Evolutionary conservation across 2,113 vertebrate species (phyloP).

Genomic region (Petrocephalus microphthalmus): DNA sequence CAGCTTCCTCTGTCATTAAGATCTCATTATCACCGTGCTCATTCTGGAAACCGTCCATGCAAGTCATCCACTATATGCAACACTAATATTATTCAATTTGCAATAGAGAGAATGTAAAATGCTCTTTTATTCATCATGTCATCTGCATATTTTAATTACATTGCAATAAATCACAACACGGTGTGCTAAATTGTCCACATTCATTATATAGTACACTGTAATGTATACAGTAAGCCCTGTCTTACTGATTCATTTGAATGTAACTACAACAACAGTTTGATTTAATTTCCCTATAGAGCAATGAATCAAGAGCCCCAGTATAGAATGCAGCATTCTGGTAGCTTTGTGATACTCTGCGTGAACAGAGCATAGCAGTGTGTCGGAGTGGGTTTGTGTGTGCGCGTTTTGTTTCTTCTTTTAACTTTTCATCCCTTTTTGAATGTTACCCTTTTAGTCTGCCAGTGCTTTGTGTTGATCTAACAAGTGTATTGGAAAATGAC

Average conservation of each 20-base stretch:
- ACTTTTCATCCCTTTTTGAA: background rate
- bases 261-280: background rate
- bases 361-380: background rate
- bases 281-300: background rate
- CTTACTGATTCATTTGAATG: background rate
- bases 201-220: background rate
- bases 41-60: background rate
- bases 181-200: background rate
- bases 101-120: background rate
- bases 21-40: background rate
- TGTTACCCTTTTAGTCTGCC: background rate
- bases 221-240: background rate
- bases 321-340: background rate
- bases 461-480: conserved; percentile 36
- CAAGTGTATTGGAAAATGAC: conserved; percentile 39
- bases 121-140: background rate
- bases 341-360: background rate
- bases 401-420: background rate
- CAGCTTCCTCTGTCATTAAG: background rate
- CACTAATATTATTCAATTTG: conserved; percentile 13
- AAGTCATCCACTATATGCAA: background rate
- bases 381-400: background rate
- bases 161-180: background rate
- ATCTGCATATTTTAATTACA: conserved; percentile 14
- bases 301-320: background rate